phyloP scores from a whole-genome alignment of 2,113 vertebrate genomes.

The Rhea americana region DNA sequence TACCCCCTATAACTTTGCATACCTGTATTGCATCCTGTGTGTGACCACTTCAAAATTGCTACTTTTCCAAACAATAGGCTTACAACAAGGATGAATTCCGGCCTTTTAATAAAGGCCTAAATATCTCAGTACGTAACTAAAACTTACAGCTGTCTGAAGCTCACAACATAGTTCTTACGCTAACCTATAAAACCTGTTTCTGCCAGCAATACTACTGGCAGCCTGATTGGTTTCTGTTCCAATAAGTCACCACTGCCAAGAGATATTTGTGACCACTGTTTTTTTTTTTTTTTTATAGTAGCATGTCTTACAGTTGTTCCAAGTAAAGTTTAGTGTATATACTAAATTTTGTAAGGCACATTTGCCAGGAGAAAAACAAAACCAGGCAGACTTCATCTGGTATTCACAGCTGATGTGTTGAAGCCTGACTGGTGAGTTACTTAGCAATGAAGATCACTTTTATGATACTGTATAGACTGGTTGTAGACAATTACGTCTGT shows the following conservation, averaged over 20 bases:
- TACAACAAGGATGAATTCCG: neutral
- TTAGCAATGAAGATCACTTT: neutral
- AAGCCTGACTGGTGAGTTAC: too few species aligned
- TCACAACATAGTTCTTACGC: neutral
- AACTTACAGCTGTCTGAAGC: neutral
- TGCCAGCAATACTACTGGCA: rapidly evolving
- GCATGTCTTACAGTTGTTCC: neutral
- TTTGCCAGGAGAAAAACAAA: neutral
- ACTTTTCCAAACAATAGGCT: neutral
- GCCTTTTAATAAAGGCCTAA: neutral
- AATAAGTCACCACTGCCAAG: neutral
- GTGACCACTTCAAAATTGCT: neutral
- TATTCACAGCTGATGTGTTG: neutral
- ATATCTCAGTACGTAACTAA: neutral
- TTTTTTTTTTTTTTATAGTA: neutral
- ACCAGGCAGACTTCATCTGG: neutral
- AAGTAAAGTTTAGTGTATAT: neutral
- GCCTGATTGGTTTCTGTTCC: neutral
- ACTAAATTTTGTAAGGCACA: neutral
- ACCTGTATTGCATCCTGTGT: too few species aligned
- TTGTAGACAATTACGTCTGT: rapidly evolving
- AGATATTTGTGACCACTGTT: neutral
- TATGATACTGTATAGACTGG: rapidly evolving
- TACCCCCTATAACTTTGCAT: too few species aligned
- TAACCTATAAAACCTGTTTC: neutral